Evolutionary conservation across 2,113 vertebrate genomes (phyloP), one percentile per base, ranked within the genome.

Genomic region (Entomyzon cyanotis): DNA sequence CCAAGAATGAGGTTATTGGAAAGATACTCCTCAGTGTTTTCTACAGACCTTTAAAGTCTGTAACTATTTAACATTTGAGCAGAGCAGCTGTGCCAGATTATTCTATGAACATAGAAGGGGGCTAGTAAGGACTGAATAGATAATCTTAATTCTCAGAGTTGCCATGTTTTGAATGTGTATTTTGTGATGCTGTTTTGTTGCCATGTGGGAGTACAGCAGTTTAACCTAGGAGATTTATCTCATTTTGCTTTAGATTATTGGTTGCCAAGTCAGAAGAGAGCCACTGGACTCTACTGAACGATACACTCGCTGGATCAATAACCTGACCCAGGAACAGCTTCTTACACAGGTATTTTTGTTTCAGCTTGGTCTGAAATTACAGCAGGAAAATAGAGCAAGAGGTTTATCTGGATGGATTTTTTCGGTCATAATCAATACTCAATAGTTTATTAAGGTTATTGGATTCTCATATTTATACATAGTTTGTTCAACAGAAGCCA

Each of bases 291-390:
- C 99, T 11, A 99, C 99, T 0, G 98, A 98, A n/a, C 98, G 99
- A 2, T 99, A 99, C 85, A 99, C 99, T 5, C 98, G 98, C 77
- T 99, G 99, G 99, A 98, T 99, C 97, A 99, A 99, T 96, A 97
- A 93, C 41, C 94, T 99, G 42, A 97, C 90, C 16, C 95, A 98
- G 13, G 97, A 98, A 4, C 99, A 99, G 68, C 99, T 99, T 30
- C 87, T 98, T 33, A 99, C 99, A 53, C 99, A 99, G 99, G 99
- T 99, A 98, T 30, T 67, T 49, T 37, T 35, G 9, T 55, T 69
- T 21, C 50, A 75, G 25, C 53, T 83, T 5, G 12, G 22, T 5
- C n/a, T 76, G 56, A 75, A 69, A 28, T 56, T 35, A 21, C 28
- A 22, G 64, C 60, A 80, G 56, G 49, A 42, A 50, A 80, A 63